Percentiles rank a stretch among this genome's conserved stretches.
phyloP scores from a whole-genome alignment of 1,140 invertebrate genomes.

The Lysiphlebus fabarum region DNA sequence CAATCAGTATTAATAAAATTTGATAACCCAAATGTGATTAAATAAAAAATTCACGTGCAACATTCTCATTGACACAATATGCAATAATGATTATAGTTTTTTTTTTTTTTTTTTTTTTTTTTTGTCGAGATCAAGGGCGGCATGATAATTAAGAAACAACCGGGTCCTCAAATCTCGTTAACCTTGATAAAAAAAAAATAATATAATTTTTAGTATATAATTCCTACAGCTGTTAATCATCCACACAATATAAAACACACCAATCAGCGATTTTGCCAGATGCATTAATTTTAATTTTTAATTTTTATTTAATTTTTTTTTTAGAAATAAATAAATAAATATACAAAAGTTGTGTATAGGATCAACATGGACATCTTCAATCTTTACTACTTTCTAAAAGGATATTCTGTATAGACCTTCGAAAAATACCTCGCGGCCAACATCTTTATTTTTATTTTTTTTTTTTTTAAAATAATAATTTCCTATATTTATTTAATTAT shows the following conservation, averaged over 20 bases:
- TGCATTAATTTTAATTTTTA: not conserved
- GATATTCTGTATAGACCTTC: slow-evolving; percentile 27
- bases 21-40: slow-evolving; percentile 11
- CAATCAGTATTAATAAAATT: slow-evolving; percentile 1
- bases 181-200: slow-evolving; percentile 17
- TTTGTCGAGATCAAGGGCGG: slow-evolving; percentile 27
- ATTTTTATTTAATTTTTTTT: too few relatives aligned
- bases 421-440: slow-evolving; percentile 29
- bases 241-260: not conserved
- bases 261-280: slow-evolving; percentile 13
- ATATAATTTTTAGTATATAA: not conserved
- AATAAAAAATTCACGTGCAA: not conserved
- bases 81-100: not conserved
- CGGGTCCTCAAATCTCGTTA: slow-evolving; percentile 15
- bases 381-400: slow-evolving; percentile 36
- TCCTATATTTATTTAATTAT: slow-evolving; percentile 22
- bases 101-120: not conserved
- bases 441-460: slow-evolving; percentile 14
- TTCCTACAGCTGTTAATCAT: not conserved
- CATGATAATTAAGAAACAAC: slow-evolving; percentile 22
- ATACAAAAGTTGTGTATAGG: not conserved
- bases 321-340: slow-evolving; percentile 1
- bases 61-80: too few relatives aligned
- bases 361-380: slow-evolving; percentile 12
- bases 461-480: slow-evolving; percentile 1